Percentiles rank a stretch among this genome's conserved stretches.
Conservation (phyloP, 2,888 invertebrate genomes). For the Morinoia aosen region DNA sequence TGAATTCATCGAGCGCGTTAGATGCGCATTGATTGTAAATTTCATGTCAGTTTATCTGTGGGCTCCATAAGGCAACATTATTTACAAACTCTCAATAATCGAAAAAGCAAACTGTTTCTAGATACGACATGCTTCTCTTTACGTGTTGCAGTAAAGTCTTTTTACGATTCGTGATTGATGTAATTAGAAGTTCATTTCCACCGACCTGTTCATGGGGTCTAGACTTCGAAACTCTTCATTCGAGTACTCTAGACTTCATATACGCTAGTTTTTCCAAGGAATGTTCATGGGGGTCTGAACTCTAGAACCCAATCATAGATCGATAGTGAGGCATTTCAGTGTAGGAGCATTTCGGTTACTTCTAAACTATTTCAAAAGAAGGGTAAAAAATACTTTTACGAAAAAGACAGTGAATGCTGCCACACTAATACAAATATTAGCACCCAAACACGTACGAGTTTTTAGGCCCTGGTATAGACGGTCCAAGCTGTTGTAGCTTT, state of each 20-base stretch:
- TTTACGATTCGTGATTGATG: background rate
- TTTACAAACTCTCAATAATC: background rate
- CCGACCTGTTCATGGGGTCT: no score
- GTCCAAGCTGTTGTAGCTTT: background rate
- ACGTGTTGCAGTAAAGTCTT: background rate
- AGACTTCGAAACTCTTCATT: no score
- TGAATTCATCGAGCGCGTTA: background rate
- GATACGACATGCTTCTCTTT: background rate
- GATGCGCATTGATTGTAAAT: background rate
- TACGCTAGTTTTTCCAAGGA: background rate
- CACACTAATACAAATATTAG: background rate
- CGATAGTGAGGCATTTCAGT: background rate
- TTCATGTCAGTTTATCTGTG: background rate
- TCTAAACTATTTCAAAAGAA: background rate
- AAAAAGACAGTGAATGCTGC: background rate
- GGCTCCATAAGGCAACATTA: background rate
- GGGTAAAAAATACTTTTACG: background rate
- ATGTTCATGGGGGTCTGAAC: background rate
- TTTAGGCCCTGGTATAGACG: background rate
- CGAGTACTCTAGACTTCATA: background rate
- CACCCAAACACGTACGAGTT: background rate
- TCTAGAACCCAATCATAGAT: background rate
- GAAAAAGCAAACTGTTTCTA: background rate
- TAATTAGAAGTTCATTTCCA: background rate
- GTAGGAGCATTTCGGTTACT: background rate